Evolutionary conservation across 2,888 invertebrate genomes (phyloP), one percentile per base, ranked within the genome.

Genomic region (Drosophila eohydei): DNA sequence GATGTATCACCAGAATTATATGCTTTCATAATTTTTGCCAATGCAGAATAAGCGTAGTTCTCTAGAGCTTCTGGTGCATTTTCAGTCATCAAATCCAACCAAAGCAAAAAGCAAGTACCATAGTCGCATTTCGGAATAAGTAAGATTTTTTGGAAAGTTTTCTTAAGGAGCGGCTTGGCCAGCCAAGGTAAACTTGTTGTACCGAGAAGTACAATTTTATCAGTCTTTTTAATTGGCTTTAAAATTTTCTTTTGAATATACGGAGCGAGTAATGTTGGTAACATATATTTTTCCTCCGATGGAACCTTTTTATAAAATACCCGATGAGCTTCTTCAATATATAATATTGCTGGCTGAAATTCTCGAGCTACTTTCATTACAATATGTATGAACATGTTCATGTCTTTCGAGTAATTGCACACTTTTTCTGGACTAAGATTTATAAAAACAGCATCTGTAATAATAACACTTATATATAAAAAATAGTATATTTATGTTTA

Each of bases 381-480:
- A 7, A 95, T 91, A 88, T 95, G 95, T 61, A 95, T 91, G 41
- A 95, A 93, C 94, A 95, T 95, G 68, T 94, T 94, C 28, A 95
- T 91, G 0, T 95, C 94, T 28, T 94, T 93, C 81, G 94, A 94
- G 84, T 94, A 95, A 81, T 94, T 93, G 38, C 93, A 93, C 0
- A 94, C 94, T 60, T 95, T 94, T 80, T 95, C 95, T 0, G 95
- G 94, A 34, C 94, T 94, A n/a, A 95, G 92, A 84, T 95, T 95
- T 87, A 96, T 94, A 41, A 96, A 92, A 14, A 95, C 94, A 3
- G 95, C 95, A 79, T 91, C 92, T 92, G 48, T 7, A 43, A 28
- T 32, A 16, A 46, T 26, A n/a, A n/a, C n/a, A 51, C 38, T 9
- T 26, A 9, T 30, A 11, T 30, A 11, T 30, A 32, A 32, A 1